A percentile compares a stretch with the other conserved stretches of the same genome.
phyloP scores from a whole-genome alignment of 37 sponge, comb jelly and placozoan genomes.

The Ephydatia muelleri region DNA sequence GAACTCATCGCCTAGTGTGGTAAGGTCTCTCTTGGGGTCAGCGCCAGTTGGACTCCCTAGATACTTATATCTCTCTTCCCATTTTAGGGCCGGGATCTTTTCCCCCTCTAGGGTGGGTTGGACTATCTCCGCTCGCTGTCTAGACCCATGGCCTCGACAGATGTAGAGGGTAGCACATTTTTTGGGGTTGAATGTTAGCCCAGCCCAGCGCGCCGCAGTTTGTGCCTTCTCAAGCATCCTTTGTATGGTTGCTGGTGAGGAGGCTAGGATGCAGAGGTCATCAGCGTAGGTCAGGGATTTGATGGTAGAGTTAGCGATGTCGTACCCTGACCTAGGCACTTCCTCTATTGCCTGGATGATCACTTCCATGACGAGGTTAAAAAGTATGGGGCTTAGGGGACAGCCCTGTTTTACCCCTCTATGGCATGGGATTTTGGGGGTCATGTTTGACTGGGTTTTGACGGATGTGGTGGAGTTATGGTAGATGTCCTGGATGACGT shows the following conservation, averaged over 20 bases:
- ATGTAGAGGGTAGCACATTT: too few relatives aligned
- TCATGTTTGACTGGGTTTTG: not conserved
- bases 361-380: not conserved
- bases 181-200: too few relatives aligned
- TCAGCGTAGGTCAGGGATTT: too few relatives aligned
- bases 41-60: not conserved
- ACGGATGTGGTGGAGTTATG: not conserved
- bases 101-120: too few relatives aligned
- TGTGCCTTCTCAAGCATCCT: too few relatives aligned
- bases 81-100: not conserved
- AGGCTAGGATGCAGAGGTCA: too few relatives aligned
- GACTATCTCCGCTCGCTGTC: too few relatives aligned
- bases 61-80: conserved; percentile 27
- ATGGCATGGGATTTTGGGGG: not conserved
- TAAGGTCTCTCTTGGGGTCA: too few relatives aligned
- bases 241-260: too few relatives aligned
- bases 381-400: conserved; percentile 9
- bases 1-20: not conserved
- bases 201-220: too few relatives aligned
- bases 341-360: not conserved
- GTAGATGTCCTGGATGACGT: not conserved
- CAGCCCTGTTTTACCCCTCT: conserved; percentile 9
- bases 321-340: not conserved
- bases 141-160: too few relatives aligned
- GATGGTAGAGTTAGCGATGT: not conserved